Percentiles rank a stretch among this genome's conserved stretches.
Conservation (phyloP, 1,140 invertebrate species). For the Neodiprion pinetum region DNA sequence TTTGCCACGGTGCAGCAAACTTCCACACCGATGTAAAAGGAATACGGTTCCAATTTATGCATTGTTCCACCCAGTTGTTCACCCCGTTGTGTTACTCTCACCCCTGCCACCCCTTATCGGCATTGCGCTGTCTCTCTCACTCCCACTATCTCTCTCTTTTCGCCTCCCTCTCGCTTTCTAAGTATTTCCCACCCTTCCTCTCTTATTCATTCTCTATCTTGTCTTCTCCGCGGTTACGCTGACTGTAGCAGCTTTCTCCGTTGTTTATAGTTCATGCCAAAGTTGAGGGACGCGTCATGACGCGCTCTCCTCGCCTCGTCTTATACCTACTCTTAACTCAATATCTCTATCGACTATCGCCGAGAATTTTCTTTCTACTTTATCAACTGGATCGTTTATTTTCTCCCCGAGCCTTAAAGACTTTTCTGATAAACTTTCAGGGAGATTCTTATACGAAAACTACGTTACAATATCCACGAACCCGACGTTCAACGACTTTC, state of each 20-base stretch:
- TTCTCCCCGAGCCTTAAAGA: background rate
- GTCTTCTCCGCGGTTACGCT: background rate
- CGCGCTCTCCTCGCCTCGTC: background rate
- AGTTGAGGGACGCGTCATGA: background rate
- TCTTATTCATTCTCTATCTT: background rate
- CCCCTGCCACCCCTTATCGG: background rate
- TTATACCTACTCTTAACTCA: background rate
- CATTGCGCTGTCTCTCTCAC: background rate
- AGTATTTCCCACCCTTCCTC: background rate
- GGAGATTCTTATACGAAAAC: background rate
- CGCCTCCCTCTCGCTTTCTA: no score
- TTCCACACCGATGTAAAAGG: background rate
- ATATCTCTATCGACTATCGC: background rate
- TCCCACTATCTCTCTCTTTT: background rate
- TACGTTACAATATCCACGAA: background rate
- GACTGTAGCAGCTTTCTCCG: background rate
- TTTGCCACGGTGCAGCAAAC: background rate
- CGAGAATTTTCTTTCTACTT: background rate
- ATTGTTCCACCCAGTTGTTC: background rate
- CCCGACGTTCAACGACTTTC: background rate
- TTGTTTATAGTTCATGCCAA: background rate
- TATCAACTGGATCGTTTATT: constrained; percentile 1
- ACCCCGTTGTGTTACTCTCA: background rate
- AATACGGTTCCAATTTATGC: background rate
- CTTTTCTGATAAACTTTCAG: background rate